phyloP scores from a whole-genome alignment of 2,113 vertebrate genomes.

The Spheniscus mendiculus region DNA sequence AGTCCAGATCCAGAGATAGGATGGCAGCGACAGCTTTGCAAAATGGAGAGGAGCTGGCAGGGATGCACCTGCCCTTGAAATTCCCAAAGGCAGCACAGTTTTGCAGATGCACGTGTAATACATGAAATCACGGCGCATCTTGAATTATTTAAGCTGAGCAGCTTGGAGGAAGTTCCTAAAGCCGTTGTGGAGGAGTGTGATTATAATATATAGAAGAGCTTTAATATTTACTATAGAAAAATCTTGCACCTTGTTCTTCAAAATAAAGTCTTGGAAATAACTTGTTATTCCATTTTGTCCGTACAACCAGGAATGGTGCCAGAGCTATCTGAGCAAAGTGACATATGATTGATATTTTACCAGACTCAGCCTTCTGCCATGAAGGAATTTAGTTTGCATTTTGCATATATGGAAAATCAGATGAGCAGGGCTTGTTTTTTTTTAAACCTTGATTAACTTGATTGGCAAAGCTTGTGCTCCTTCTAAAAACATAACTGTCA shows the following conservation, averaged over 20 bases:
- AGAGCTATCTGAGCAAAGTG: slow-evolving; percentile 12
- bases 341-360: slow-evolving; percentile 45
- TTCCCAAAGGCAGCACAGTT: not conserved
- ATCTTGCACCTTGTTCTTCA: not conserved
- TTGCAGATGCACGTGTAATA: not conserved
- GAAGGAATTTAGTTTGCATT: not conserved
- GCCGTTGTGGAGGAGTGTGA: not conserved
- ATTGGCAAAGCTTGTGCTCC: slow-evolving; percentile 27
- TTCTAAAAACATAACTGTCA: not conserved
- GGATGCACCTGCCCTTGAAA: slow-evolving; percentile 1
- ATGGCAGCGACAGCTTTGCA: not conserved
- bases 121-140: not conserved
- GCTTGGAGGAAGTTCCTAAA: not conserved
- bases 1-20: not conserved
- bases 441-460: not conserved
- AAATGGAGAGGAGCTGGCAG: not conserved
- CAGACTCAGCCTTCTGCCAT: slow-evolving; percentile 38
- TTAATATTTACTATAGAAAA: not conserved
- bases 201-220: not conserved
- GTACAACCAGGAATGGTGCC: not conserved
- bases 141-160: not conserved
- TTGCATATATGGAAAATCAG: slow-evolving; percentile 30
- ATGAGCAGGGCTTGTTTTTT: not conserved
- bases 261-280: not conserved
- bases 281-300: not conserved